Base-by-base conservation (phyloP, 2,888 invertebrate species). In the Xestia ashworthii region DNA sequence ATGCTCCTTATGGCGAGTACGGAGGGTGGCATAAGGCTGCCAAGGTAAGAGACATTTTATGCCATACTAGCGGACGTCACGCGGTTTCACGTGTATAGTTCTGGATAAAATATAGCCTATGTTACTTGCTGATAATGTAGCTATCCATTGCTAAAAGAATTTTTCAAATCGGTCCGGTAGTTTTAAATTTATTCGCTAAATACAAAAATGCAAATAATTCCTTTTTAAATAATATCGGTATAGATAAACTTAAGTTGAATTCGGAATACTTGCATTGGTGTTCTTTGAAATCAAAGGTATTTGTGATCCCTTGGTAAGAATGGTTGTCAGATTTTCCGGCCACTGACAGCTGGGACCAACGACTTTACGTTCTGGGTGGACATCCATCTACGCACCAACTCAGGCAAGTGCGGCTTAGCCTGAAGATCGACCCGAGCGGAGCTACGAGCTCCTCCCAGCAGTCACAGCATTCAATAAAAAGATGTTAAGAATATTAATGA, bases 1-100 rank as follows among this genome's bases (percentile, higher is more conserved):
- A 98, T 93, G 98, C 98, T 41, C 99, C 99, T 0, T 99, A 99
- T 89, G 99, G 99, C 9, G 98, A 98, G 91, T 99, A 99, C 91
- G 99, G 99, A 25, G 99, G 99, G 41, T 99, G 99, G 99, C 99
- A 99, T 94, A 99, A 99, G 96, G 99, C 99, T 74, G 99, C 99
- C 70, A 99, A 99, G 97, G 96, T 95, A 78, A 38, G 44, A 46
- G 58, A 62, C 46, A 41, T 41, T 48, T 48, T 70, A 65, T 76
- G n/a, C 12, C n/a, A 55, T 55, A 44, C 32, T 32, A 32, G 32
- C 32, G n/a, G n/a, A n/a, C n/a, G n/a, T n/a, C n/a, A n/a, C 32
- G 32, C 32, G 32, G 32, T 32, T 32, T 32, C 32, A 32, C 32
- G 1, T 3, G 32, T 3, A 32, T 32, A 32, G 1, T 32, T 32